Base-by-base conservation (phyloP, 2,113 vertebrate genomes). In the Australoheros scitulus region DNA sequence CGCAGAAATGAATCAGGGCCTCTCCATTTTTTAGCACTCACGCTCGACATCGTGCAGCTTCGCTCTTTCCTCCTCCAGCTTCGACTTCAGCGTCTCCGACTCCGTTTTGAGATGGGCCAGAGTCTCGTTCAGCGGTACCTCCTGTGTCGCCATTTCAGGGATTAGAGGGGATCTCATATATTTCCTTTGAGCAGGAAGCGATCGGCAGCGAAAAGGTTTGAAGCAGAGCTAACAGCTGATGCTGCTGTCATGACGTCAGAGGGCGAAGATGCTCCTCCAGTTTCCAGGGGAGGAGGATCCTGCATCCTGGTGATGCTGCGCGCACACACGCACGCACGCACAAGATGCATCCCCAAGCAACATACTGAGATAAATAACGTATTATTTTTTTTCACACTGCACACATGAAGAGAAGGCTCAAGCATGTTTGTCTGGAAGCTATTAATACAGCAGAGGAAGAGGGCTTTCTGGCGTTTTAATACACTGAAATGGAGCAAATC, bases 41-140 rank as follows among this genome's bases (percentile, higher is more conserved):
- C 98, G 92, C 94, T 99, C 98, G 94, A 99, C 98, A 87, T 99
- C 98, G 94, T 99, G 98, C 96, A 99, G 97, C 95, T 99, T 99
- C 79, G 98, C 98, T 94, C 98, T 94, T 92, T 99, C 98, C 91
- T 99, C 98, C 91, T 99, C 98, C 94, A 99, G 97, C 90, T 98
- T 98, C 87, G 95, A 94, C 95, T 99, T 99, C 84, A 99, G 96
- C 89, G 93, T 96, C 88, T 99, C 98, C 5, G 98, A 98, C 92
- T 99, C 98, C 47, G 92, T 96, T 86, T 97, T 97, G 82, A 99
- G 96, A 78, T 97, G 96, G 3, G 96, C 93, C 94, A 99, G 92
- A 88, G 96, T 98, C 95, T 99, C 98, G 80, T 96, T 97, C 89
- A 97, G 97, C 78, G 96, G 97, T 95, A 97, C 96, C 95, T 97